Conservation (phyloP, 2,113 vertebrate genomes). For the Pygoscelis antarcticus region DNA sequence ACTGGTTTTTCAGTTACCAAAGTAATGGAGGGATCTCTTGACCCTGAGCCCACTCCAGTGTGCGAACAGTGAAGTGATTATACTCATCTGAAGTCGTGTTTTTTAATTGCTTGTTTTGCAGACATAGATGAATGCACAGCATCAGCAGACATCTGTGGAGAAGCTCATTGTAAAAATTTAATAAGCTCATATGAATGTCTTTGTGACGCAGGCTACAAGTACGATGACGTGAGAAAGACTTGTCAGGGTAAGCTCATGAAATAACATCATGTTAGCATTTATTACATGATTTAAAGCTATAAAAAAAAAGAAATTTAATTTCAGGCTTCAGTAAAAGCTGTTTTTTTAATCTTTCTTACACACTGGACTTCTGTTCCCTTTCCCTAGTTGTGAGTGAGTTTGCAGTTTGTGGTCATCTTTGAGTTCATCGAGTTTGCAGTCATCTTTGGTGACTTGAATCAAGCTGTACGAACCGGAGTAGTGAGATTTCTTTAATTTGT, state of each 20-base stretch:
- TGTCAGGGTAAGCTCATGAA: slow-evolving; percentile 81
- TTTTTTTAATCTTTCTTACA: neutral
- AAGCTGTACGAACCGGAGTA: neutral
- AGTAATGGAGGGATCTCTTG: neutral
- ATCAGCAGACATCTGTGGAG: slow-evolving; percentile 81
- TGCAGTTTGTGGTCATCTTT: neutral
- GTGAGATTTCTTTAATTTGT: neutral
- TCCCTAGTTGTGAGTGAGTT: neutral
- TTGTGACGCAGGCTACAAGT: slow-evolving; percentile 85
- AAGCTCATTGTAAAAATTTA: slow-evolving; percentile 84
- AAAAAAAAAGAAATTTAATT: neutral
- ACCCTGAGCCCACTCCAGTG: neutral
- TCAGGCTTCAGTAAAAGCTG: neutral
- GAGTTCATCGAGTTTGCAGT: neutral
- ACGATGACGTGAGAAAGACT: slow-evolving; percentile 79
- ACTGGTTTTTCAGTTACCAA: neutral
- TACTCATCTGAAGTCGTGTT: neutral
- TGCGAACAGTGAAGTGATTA: neutral
- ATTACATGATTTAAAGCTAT: neutral
- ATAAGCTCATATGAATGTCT: slow-evolving; percentile 84
- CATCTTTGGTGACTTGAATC: neutral
- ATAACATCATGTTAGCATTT: neutral
- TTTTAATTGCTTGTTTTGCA: slow-evolving; percentile 68
- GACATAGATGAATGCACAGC: slow-evolving; percentile 87
- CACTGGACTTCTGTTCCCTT: neutral